Evolutionary conservation across 2,888 invertebrate species (phyloP).

Genomic region (Corythucha ciliata): DNA sequence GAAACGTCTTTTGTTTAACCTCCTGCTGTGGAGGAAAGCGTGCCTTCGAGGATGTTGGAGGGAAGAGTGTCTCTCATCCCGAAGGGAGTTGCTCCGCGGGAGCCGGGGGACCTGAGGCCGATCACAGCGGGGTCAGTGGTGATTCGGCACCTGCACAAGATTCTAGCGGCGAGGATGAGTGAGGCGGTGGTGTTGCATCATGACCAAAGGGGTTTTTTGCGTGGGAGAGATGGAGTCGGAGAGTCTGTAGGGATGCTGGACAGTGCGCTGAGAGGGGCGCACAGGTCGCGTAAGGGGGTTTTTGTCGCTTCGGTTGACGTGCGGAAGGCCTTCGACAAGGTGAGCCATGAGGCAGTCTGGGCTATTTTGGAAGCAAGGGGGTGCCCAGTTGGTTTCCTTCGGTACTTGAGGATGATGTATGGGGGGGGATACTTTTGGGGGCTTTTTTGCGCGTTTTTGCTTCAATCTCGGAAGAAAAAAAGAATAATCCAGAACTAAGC

Average conservation of each 20-base stretch:
- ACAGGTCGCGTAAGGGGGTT: background rate
- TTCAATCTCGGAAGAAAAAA: too few species aligned
- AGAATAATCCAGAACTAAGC: too few species aligned
- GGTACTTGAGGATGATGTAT: constrained; percentile 34
- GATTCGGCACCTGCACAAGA: constrained; percentile 6
- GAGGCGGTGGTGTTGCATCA: background rate
- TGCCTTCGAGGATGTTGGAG: constrained; percentile 2
- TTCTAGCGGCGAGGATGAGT: background rate
- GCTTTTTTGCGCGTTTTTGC: too few species aligned
- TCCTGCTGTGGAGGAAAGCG: constrained; percentile 11
- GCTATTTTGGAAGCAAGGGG: constrained; percentile 38
- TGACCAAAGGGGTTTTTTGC: background rate
- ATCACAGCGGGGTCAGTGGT: constrained; percentile 3
- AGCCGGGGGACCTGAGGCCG: background rate
- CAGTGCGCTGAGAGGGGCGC: constrained; percentile 30
- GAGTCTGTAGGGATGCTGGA: background rate
- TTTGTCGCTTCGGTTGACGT: constrained; percentile 38
- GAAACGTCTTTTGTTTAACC: constrained; percentile 15
- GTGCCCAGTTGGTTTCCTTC: constrained; percentile 37
- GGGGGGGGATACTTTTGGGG: too few species aligned
- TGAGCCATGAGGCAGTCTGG: constrained; percentile 36
- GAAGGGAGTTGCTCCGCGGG: background rate
- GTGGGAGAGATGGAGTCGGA: background rate
- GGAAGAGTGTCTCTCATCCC: constrained; percentile 19
- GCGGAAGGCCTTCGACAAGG: constrained; percentile 42